These are phyloP conservation scores for Hoplodrina ambigua DNA, from an alignment of 2,888 invertebrate genomes.

Conservation along the genomic window DNA sequence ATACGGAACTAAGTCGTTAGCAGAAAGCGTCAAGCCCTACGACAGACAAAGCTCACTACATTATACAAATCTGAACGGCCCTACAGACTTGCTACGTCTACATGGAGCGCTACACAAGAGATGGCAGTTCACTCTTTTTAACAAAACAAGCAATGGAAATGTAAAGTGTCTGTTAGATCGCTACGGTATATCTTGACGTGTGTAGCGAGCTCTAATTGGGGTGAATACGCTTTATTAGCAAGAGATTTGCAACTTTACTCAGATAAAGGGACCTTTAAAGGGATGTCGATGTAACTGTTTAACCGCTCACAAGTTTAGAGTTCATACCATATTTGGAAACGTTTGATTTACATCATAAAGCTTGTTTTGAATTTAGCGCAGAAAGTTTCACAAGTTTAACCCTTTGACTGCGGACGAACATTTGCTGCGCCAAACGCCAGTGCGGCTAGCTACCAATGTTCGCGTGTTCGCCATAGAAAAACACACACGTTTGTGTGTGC, in stretches of 20 bases:
- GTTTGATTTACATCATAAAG: conserved; percentile 69
- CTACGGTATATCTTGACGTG: conserved; percentile 22
- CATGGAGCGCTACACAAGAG: conserved; percentile 32
- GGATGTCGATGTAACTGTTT: conserved; percentile 74
- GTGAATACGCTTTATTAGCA: conserved; percentile 76
- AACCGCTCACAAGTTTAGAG: conserved; percentile 75
- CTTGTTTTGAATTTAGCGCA: conserved; percentile 59
- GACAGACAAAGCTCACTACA: conserved; percentile 41
- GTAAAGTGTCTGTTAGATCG: not conserved
- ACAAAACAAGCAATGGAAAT: conserved; percentile 39
- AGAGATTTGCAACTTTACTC: conserved; percentile 77
- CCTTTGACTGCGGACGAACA: too few species aligned
- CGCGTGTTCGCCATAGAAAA: too few species aligned
- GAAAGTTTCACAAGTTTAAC: conserved; percentile 60
- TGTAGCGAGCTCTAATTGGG: conserved; percentile 73
- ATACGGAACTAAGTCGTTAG: conserved; percentile 76
- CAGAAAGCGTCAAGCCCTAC: conserved; percentile 59
- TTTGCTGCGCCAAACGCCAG: too few species aligned
- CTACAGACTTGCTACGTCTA: not conserved
- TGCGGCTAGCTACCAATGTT: too few species aligned
- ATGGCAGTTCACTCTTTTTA: not conserved
- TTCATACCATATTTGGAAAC: conserved; percentile 67
- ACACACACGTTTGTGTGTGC: too few species aligned
- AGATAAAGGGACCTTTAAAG: conserved; percentile 78
- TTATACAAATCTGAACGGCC: conserved; percentile 15